Evolutionary conservation across 1,140 invertebrate genomes (phyloP), one percentile per base, ranked within the genome.

Genomic region (Drosophila nebulosa): DNA sequence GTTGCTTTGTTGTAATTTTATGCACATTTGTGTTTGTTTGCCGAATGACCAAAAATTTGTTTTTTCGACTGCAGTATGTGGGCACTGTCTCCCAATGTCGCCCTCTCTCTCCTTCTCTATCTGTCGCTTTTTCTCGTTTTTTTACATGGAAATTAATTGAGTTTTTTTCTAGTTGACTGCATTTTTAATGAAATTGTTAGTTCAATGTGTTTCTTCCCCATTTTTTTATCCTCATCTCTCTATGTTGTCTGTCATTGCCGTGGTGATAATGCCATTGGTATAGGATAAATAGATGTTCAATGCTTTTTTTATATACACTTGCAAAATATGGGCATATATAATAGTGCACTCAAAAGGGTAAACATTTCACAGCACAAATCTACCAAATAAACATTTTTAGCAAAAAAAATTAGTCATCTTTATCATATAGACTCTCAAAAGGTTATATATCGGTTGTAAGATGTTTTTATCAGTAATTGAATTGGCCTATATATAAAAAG

Each of bases 111-210:
- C 24, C 16, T 21, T 63, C 56, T 7, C 69, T 64, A 70, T 36
- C 64, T 58, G n/a, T n/a, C n/a, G n/a, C 58, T 61, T 68, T 35
- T 62, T 63, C 16, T 16, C 12, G n/a, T n/a, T 86, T 80, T 78
- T 89, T 79, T 81, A 74, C 65, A 52, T 74, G 30, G 64, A 70
- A 84, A 79, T 90, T 89, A 90, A 90, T 90, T 90, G 84, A 84
- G 83, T 90, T 90, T 90, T 90, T 90, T 90, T 90, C 78, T 88
- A 90, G 89, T 81, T 90, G 88, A 80, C 77, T 90, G 88, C 69
- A 57, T 78, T 90, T 89, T 88, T 85, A 88, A 90, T 90, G 88
- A 90, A 90, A 90, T 89, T 74, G 78, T 89, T 89, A 86, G 80
- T 80, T 46, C 16, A 21, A 72, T 72, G 68, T 61, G 77, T 79